Conservation (phyloP, 2,888 invertebrate genomes). For the Spilosoma lubricipeda region DNA sequence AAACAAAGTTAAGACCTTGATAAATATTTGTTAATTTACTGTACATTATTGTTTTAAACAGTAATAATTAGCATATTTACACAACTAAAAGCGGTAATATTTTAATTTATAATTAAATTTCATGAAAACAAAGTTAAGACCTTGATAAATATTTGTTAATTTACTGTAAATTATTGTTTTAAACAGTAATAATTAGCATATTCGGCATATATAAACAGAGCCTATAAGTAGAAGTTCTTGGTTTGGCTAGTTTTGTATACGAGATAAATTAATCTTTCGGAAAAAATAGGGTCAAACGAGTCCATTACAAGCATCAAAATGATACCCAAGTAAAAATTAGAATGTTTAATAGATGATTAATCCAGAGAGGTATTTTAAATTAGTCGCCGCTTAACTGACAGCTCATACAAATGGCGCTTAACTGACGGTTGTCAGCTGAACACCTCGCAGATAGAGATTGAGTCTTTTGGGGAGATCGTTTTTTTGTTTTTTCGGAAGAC, state of each 20-base stretch:
- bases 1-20: too few species aligned
- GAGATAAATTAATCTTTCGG: background rate
- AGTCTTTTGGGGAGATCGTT: too few species aligned
- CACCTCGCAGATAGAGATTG: background rate
- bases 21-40: too few species aligned
- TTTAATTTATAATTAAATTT: too few species aligned
- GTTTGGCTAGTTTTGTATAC: background rate
- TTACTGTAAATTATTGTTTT: background rate
- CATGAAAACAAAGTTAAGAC: too few species aligned
- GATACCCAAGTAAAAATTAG: background rate
- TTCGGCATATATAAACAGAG: background rate
- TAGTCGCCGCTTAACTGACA: too few species aligned
- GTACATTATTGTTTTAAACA: background rate
- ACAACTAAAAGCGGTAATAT: background rate
- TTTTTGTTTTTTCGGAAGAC: too few species aligned
- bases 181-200: background rate
- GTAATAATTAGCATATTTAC: background rate
- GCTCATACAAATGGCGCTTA: too few species aligned
- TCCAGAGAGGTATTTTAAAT: too few species aligned
- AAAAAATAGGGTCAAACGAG: too few species aligned
- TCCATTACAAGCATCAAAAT: background rate
- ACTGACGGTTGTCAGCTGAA: background rate
- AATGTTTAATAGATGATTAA: background rate
- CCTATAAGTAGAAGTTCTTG: background rate
- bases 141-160: too few species aligned